Base-by-base conservation (phyloP, 2,113 vertebrate genomes). In the Mustela lutreola region DNA sequence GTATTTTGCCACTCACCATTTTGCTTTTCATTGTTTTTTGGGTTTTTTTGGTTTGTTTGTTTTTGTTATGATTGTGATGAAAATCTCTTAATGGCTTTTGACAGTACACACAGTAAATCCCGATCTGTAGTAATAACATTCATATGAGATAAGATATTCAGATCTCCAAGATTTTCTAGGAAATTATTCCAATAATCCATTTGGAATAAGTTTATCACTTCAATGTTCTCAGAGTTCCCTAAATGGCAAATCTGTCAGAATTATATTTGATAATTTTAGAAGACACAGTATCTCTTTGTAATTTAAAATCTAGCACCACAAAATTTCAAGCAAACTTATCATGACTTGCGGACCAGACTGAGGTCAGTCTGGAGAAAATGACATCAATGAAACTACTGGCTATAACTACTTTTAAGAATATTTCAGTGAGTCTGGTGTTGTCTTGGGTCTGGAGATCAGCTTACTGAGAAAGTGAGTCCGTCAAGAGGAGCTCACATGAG, bases 271-370 rank as follows among this genome's bases (percentile, higher is more conserved):
- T 70, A 70, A 36, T 36, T 78, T 76, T 63, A 95, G 80, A 87
- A 95, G 56, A 92, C 19, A 76, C 11, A 78, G 2, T 33, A 42
- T 73, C 67, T 93, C n/a, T 42, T 80, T 71, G 26, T 28, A 56
- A 82, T 65, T 95, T 86, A 83, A 96, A 97, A 91, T 58, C 79
- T 76, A 91, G 81, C n/a, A 86, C 42, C 28, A 94, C 1, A 28
- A 87, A 83, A 83, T 63, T 76, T 91, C 53, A 84, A 92, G 80
- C 78, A 91, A 92, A 87, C 33, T 83, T 87, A 80, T 86, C 45
- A 76, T 79, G 70, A 93, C 75, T n/a, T 86, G 3, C 58, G 53
- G 36, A 33, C 58, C 56, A 89, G 91, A 92, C 0, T 26, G 16
- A 73, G 2, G 24, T 45, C 75, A 82, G 81, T 53, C 11, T 78